These are phyloP conservation scores for Schizopygopsis malacanthus DNA, from an alignment of 2,797 vertebrate species.

Conservation along the genomic window DNA sequence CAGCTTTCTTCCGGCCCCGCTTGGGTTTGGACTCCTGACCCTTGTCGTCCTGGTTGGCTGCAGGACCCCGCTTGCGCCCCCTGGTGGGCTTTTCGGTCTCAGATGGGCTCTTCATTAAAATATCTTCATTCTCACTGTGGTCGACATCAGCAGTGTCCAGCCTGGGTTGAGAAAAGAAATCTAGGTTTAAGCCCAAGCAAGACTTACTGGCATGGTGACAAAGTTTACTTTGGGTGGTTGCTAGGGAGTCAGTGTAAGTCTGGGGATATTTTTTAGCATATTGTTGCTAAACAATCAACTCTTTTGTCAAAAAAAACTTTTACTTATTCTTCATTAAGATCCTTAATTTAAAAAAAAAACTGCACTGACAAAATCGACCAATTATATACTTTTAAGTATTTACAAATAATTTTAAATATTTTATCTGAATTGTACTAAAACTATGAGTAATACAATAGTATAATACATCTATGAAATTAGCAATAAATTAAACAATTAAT, in stretches of 20 bases:
- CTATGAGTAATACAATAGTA: not conserved
- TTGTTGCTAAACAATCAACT: not conserved
- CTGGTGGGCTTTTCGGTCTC: conserved; percentile 90
- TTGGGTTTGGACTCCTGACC: conserved; percentile 89
- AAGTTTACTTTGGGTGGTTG: not conserved
- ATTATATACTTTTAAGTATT: no score
- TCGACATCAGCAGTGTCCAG: conserved; percentile 92
- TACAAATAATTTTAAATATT: no score
- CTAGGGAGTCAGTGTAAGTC: not conserved
- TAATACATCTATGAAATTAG: not conserved
- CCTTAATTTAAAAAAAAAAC: not conserved
- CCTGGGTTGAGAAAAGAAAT: conserved; percentile 66
- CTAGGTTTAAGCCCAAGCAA: not conserved
- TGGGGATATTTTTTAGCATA: not conserved
- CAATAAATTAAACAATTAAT: not conserved
- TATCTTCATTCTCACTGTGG: conserved; percentile 97
- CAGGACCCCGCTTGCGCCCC: conserved; percentile 85
- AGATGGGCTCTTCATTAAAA: conserved; percentile 85
- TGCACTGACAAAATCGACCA: not conserved
- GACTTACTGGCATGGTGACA: not conserved
- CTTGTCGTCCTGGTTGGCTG: conserved; percentile 85
- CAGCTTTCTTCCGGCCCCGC: conserved; percentile 88
- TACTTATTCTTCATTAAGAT: not conserved
- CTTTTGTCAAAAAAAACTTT: not conserved
- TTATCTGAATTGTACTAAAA: not conserved